These are phyloP conservation scores for Caenorhabditis sp. DNA, from an alignment of 2,888 invertebrate species.

Conservation along the genomic window DNA sequence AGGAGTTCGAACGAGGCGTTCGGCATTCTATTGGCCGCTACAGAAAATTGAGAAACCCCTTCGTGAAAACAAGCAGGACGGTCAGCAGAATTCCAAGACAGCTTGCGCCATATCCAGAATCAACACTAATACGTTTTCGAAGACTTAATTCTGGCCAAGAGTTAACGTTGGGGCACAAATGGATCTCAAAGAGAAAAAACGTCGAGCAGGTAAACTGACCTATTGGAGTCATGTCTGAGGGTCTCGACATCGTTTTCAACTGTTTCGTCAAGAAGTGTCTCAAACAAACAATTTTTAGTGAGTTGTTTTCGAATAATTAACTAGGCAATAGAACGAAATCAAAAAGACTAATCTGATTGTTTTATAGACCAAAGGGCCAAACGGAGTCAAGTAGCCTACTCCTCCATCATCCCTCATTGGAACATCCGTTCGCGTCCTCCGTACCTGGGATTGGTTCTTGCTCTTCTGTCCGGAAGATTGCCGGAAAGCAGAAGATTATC, in stretches of 20 bases:
- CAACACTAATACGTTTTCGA: slow-evolving; percentile 77
- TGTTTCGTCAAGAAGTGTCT: slow-evolving; percentile 99
- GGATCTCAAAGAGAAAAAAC: slow-evolving; percentile 82
- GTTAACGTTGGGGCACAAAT: slow-evolving; percentile 82
- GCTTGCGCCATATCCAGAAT: slow-evolving; percentile 73
- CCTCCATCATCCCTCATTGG: slow-evolving; percentile 73
- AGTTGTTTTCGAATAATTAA: too few relatives aligned
- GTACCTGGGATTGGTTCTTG: slow-evolving; percentile 84
- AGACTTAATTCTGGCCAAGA: slow-evolving; percentile 81
- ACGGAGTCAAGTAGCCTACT: slow-evolving; percentile 84
- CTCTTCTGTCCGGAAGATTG: slow-evolving; percentile 76
- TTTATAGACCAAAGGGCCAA: slow-evolving; percentile 96
- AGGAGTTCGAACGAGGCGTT: slow-evolving; percentile 93
- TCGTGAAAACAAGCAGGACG: slow-evolving; percentile 92
- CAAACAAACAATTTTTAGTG: too few relatives aligned
- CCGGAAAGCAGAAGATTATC: slow-evolving; percentile 82
- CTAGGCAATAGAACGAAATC: too few relatives aligned
- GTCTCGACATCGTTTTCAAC: slow-evolving; percentile 81
- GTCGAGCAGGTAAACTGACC: slow-evolving; percentile 80
- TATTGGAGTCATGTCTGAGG: slow-evolving; percentile 81
- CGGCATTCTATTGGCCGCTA: slow-evolving; percentile 96
- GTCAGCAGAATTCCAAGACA: slow-evolving; percentile 82
- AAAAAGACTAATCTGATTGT: slow-evolving; percentile 97
- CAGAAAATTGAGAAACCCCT: slow-evolving; percentile 99
- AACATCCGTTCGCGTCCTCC: slow-evolving; percentile 75